These are phyloP conservation scores for Hippocampus barbouri DNA, from an alignment of 2,113 vertebrate genomes.

Conservation along the genomic window DNA sequence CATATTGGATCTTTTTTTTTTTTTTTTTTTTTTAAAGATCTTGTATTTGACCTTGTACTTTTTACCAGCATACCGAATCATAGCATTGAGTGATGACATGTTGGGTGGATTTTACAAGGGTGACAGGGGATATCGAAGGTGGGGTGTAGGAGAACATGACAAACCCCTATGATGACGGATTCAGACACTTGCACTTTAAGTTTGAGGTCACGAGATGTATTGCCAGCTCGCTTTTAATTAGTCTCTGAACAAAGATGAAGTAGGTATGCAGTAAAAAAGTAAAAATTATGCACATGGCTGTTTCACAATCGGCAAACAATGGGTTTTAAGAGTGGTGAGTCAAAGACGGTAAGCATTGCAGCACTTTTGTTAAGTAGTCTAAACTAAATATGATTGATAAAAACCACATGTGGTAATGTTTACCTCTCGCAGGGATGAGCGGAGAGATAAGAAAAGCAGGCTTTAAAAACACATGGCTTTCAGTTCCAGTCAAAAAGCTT, in stretches of 20 bases:
- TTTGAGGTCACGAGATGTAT: slow-evolving; percentile 34
- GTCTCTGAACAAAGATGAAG: slow-evolving; percentile 22
- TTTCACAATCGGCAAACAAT: slow-evolving; percentile 2
- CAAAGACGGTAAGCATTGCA: not conserved
- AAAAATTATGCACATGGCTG: slow-evolving; percentile 5
- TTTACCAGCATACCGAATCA: not conserved
- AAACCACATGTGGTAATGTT: slow-evolving; percentile 23
- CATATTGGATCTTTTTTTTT: not conserved
- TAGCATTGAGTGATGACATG: slow-evolving; percentile 24
- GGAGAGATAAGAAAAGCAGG: slow-evolving; percentile 3
- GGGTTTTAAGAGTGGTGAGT: not conserved
- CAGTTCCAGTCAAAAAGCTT: slow-evolving; percentile 41
- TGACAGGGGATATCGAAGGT: slow-evolving; percentile 1
- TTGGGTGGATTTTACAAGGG: slow-evolving; percentile 35
- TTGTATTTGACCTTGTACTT: not conserved
- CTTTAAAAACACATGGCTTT: slow-evolving; percentile 22
- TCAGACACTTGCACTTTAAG: slow-evolving; percentile 20
- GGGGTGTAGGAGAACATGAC: slow-evolving; percentile 25
- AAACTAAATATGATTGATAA: slow-evolving; percentile 6
- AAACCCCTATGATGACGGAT: slow-evolving; percentile 34
- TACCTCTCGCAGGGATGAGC: slow-evolving; percentile 17
- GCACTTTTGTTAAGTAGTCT: slow-evolving; percentile 7
- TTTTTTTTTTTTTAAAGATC: not conserved
- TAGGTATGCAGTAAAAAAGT: not conserved
- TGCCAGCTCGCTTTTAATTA: slow-evolving; percentile 8